Evolutionary conservation across 2,888 invertebrate species (phyloP).

Genomic region (Lasioglossum morio): DNA sequence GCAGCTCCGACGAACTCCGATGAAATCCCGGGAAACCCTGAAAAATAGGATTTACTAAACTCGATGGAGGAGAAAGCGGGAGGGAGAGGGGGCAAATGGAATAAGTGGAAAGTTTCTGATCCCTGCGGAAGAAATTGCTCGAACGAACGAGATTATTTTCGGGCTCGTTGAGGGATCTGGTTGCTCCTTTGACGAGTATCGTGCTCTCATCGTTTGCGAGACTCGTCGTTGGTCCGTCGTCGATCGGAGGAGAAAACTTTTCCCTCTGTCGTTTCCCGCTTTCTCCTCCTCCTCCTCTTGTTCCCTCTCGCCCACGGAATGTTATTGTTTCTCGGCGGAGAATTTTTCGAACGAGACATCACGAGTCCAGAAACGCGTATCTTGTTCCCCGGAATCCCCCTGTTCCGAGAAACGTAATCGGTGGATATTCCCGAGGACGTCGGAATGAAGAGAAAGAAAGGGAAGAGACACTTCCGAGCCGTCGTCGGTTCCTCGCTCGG

Average conservation of each 20-base stretch:
- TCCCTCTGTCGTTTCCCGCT: background rate
- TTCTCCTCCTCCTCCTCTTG: too few species aligned
- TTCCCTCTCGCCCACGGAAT: background rate
- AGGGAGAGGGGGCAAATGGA: background rate
- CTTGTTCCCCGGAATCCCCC: conserved; percentile 1
- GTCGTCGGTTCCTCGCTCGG: conserved; percentile 6
- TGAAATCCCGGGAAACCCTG: conserved; percentile 32
- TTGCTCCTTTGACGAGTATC: conserved; percentile 15
- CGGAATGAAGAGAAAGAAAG: background rate
- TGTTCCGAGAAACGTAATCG: conserved; percentile 6
- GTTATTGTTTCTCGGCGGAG: conserved; percentile 3
- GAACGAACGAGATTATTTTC: conserved; percentile 32
- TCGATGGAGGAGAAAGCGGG: background rate
- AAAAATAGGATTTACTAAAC: conserved; percentile 29
- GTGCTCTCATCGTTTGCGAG: background rate
- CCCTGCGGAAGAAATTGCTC: conserved; percentile 30
- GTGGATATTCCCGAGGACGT: background rate
- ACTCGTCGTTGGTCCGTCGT: background rate
- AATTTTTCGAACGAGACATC: background rate
- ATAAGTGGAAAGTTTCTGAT: conserved; percentile 50
- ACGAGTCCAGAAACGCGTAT: background rate
- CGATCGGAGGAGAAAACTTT: background rate
- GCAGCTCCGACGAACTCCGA: conserved; percentile 20
- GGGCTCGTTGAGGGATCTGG: conserved; percentile 4
- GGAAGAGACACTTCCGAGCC: conserved; percentile 9